Evolutionary conservation across 2,113 vertebrate genomes (phyloP).

Genomic region (Crotalus helleri): DNA sequence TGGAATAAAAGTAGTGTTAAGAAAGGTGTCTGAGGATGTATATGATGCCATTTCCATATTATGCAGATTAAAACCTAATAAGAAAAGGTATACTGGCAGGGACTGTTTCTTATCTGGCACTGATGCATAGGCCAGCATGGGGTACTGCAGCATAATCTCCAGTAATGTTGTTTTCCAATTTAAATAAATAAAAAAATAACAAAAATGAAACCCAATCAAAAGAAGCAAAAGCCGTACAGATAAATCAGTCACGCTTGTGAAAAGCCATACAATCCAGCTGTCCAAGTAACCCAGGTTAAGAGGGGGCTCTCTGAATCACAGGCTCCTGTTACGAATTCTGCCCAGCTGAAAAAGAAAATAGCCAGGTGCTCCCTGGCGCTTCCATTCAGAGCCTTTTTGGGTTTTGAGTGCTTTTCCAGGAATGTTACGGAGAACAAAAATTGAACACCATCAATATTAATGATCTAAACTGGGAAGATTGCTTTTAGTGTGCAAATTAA

Average conservation of each 20-base stretch:
- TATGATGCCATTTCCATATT: constrained; percentile 67
- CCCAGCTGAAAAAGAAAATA: constrained; percentile 34
- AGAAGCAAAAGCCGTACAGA: constrained; percentile 36
- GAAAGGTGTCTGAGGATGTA: constrained; percentile 60
- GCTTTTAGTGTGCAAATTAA: constrained; percentile 82
- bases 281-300: constrained; percentile 51
- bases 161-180: constrained; percentile 66
- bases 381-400: constrained; percentile 57
- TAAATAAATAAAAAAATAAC: constrained; percentile 46
- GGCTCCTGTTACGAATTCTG: constrained; percentile 44
- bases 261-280: constrained; percentile 15
- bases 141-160: constrained; percentile 61
- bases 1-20: constrained; percentile 56
- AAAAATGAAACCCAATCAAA: constrained; percentile 43
- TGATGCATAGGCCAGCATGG: constrained; percentile 48
- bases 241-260: constrained; percentile 56
- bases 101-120: constrained; percentile 59
- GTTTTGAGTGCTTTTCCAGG: constrained; percentile 72
- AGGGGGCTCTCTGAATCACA: constrained; percentile 39
- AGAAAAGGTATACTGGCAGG: constrained; percentile 69
- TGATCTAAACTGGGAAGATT: constrained; percentile 79
- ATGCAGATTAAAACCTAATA: constrained; percentile 70
- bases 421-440: constrained; percentile 76
- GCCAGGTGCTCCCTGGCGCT: constrained; percentile 49
- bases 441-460: constrained; percentile 81